Evolutionary conservation across 2,113 vertebrate species (phyloP).

Genomic region (Pholis gunnellus): DNA sequence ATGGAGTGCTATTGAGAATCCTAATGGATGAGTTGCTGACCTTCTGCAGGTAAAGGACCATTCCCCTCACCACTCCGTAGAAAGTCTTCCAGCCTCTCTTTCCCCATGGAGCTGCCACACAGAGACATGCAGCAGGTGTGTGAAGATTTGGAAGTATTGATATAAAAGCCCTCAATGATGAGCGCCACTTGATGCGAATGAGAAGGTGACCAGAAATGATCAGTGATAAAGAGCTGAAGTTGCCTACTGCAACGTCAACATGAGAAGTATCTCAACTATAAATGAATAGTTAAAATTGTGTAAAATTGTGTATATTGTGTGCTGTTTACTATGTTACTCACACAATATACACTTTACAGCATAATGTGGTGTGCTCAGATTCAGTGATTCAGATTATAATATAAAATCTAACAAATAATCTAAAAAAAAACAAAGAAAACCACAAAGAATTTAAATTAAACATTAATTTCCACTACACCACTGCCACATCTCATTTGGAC

Average conservation of each 20-base stretch:
- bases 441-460: neutral
- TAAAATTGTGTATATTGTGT: too few species aligned
- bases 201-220: neutral
- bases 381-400: neutral
- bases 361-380: neutral
- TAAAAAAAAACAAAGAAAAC: neutral
- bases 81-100: conserved; percentile 93
- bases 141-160: neutral
- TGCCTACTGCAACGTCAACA: neutral
- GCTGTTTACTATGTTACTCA: neutral
- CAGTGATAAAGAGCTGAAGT: neutral
- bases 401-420: neutral
- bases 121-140: conserved; percentile 4
- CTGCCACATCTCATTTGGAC: neutral
- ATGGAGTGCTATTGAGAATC: neutral
- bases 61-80: conserved; percentile 89
- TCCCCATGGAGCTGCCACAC: conserved; percentile 89
- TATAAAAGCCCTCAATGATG: neutral
- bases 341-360: neutral
- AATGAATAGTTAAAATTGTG: neutral
- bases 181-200: neutral
- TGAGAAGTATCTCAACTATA: neutral
- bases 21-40: conserved; percentile 64
- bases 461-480: neutral
- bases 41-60: conserved; percentile 92